Conservation (phyloP, 2,797 vertebrate genomes). For the Apogon hyalosoma region DNA sequence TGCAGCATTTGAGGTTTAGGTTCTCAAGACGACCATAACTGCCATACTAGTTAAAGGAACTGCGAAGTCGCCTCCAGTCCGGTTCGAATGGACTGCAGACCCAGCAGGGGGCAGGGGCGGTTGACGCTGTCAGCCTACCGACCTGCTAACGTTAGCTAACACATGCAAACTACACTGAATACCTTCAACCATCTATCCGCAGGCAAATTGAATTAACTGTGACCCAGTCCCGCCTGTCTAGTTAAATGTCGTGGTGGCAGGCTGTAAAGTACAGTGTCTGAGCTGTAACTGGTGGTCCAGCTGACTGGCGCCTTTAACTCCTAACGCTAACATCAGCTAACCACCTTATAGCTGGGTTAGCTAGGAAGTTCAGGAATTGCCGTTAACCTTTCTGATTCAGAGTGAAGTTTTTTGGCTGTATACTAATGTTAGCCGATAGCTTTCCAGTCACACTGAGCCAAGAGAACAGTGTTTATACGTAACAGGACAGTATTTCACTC, state of each 20-base stretch:
- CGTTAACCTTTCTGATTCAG: rapidly evolving
- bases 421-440: too few relatives aligned
- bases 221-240: background rate
- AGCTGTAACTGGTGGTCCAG: constrained; percentile 27
- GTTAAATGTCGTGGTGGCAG: background rate
- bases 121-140: constrained; percentile 24
- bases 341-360: constrained; percentile 50
- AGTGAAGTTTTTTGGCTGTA: background rate
- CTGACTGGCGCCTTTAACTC: constrained; percentile 55
- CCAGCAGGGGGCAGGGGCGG: background rate
- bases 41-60: constrained; percentile 21
- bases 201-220: background rate
- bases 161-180: background rate
- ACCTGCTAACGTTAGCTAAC: constrained; percentile 36
- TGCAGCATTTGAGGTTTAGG: background rate
- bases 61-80: constrained; percentile 35
- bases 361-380: constrained; percentile 35
- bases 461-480: background rate
- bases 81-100: constrained; percentile 19
- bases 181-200: background rate
- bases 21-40: constrained; percentile 21
- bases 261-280: background rate
- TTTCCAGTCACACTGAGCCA: background rate
- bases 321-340: constrained; percentile 41
- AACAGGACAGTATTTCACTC: constrained; percentile 26